Percentiles rank a stretch among this genome's conserved stretches.
Conservation (phyloP, 2,113 vertebrate genomes). For the Nematolebias whitei region DNA sequence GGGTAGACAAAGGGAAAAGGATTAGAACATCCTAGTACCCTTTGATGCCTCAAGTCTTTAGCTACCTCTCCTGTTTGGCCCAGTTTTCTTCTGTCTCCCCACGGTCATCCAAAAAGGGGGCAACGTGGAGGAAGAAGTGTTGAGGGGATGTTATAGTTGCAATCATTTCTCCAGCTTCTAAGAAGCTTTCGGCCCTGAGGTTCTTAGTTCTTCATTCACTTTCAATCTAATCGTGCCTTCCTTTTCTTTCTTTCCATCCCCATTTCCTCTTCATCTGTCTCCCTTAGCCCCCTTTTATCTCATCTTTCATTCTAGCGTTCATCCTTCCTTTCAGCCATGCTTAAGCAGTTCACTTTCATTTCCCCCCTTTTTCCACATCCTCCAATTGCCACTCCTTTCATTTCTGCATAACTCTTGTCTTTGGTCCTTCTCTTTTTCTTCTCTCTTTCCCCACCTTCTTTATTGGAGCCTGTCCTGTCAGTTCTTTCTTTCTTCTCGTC, state of each 20-base stretch:
- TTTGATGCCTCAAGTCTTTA: constrained; percentile 57
- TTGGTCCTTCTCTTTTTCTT: constrained; percentile 47
- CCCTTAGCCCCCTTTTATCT: constrained; percentile 31
- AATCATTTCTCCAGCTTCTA: constrained; percentile 60
- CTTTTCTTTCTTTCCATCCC: constrained; percentile 21
- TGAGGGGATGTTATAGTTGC: constrained; percentile 46
- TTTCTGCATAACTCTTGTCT: constrained; percentile 51
- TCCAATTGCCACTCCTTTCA: constrained; percentile 44
- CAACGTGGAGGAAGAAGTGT: constrained; percentile 25
- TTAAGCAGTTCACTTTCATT: constrained; percentile 61
- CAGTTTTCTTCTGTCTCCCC: constrained; percentile 36
- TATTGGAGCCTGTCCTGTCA: constrained; percentile 49
- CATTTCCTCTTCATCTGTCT: constrained; percentile 54
- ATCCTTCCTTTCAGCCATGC: constrained; percentile 59
- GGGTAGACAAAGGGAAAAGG: constrained; percentile 29
- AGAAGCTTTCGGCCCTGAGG: constrained; percentile 55
- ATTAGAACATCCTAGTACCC: constrained; percentile 44
- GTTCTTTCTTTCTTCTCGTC: constrained; percentile 63
- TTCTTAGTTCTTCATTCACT: constrained; percentile 60
- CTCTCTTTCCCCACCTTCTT: constrained; percentile 57
- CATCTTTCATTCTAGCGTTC: constrained; percentile 54
- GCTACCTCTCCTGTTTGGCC: constrained; percentile 46
- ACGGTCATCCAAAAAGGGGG: constrained; percentile 41
- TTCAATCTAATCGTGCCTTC: constrained; percentile 59
- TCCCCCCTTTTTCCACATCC: constrained; percentile 23